Evolutionary conservation across 2,797 vertebrate species (phyloP).

Genomic region (Helarctos malayanus): DNA sequence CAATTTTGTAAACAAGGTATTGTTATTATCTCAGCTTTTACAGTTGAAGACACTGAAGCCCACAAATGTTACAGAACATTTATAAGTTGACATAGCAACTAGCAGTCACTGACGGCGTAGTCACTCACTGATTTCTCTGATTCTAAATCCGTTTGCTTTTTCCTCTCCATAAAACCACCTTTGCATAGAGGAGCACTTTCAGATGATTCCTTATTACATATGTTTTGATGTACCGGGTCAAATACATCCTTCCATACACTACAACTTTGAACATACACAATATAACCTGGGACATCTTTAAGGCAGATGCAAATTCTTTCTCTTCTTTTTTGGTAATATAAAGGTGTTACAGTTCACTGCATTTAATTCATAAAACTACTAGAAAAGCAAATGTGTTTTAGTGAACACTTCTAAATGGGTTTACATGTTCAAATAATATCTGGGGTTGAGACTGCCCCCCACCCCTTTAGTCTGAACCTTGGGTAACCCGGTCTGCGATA

Average conservation of each 20-base stretch:
- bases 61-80: neutral
- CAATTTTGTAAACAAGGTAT: neutral
- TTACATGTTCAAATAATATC: conserved; percentile 71
- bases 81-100: neutral
- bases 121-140: neutral
- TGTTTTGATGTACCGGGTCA: neutral
- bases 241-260: neutral
- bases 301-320: neutral
- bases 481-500: conserved; percentile 84
- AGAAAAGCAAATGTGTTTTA: conserved; percentile 21
- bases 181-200: neutral
- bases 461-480: conserved; percentile 81
- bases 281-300: neutral
- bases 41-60: neutral
- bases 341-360: neutral
- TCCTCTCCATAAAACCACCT: neutral
- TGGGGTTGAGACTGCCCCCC: neutral
- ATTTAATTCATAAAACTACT: conserved; percentile 15
- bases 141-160: neutral
- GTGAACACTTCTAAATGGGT: conserved; percentile 48
- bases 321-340: neutral
- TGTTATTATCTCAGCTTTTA: neutral
- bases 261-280: neutral
- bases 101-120: neutral
- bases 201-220: neutral